Evolutionary conservation across 2,888 invertebrate genomes (phyloP).

Genomic region (Agonopterix arenella): DNA sequence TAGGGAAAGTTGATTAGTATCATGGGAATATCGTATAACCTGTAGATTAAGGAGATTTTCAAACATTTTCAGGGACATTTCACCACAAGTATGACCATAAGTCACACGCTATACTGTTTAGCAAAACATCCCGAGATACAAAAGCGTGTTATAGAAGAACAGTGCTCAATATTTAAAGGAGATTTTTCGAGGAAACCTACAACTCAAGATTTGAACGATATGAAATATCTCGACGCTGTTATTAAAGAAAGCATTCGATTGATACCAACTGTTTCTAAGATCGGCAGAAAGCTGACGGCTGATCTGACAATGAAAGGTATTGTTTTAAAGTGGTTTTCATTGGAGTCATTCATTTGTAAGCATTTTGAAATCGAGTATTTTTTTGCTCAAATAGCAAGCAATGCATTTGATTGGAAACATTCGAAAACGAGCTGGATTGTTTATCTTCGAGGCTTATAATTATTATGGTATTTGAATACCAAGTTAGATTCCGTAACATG

Average conservation of each 20-base stretch:
- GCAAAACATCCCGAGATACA: slow-evolving; percentile 28
- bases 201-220: slow-evolving; percentile 25
- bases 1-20: too few species aligned
- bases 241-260: slow-evolving; percentile 32
- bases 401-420: too few species aligned
- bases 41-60: neutral
- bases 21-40: too few species aligned
- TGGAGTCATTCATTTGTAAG: neutral
- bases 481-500: too few species aligned
- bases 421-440: too few species aligned
- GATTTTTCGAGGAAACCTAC: slow-evolving; percentile 22
- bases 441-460: too few species aligned
- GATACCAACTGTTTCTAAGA: slow-evolving; percentile 31
- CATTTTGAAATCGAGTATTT: neutral
- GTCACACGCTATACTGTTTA: slow-evolving; percentile 26
- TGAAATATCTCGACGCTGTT: slow-evolving; percentile 35
- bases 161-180: slow-evolving; percentile 21
- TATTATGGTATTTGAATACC: too few species aligned
- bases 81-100: slow-evolving; percentile 30
- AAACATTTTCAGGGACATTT: slow-evolving; percentile 25
- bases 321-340: neutral
- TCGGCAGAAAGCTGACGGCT: slow-evolving; percentile 26
- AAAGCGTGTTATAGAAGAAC: slow-evolving; percentile 26
- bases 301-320: slow-evolving; percentile 29
- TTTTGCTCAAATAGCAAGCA: too few species aligned